Base-by-base conservation (phyloP, 92 coral and sea anemone genomes). In the Micromussa lordhowensis region DNA sequence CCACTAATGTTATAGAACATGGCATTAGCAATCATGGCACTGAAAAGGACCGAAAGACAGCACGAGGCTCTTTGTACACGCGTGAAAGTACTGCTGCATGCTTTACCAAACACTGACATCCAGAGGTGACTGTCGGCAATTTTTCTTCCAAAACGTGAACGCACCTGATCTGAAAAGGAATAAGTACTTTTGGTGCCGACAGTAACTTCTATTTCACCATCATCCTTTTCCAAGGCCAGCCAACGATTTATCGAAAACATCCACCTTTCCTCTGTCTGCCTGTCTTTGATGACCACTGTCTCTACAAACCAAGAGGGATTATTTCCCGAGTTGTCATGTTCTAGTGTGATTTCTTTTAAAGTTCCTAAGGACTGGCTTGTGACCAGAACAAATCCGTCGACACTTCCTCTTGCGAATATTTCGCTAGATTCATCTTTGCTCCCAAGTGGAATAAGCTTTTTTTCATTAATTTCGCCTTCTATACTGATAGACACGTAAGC, bases 61-160 rank as follows among this genome's bases (percentile, higher is more conserved):
- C 95, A 92, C 29, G 95, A 83, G 5, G 90, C 91, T 59, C 95
- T 87, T 58, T 92, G 95, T 21, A 82, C 95, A 15, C 95, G 90
- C 3, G 95, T 81, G 55, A 92, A 92, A 10, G 85, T 17, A 51
- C 75, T 86, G 40, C 81, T 80, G 19, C 82, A 81, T 18, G 91
- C 79, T 55, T 92, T 92, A 0, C 93, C 87, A 29, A 75, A 30
- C 10, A 87, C 91, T 3, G 95, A 92, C 26, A 92, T n/a, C 95
- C 95, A 93, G n/a, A 93, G 57, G 40, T 93, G 95, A 44, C 90
- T 78, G 38, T 93, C 95, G 17, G 87, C 81, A 68, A 90, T 59
- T 26, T 91, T 80, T 36, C 90, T 79, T 38, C 91, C 85, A 55
- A 88, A 73, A 2, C 89, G 78, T n/a, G 88, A 81, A 30, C 83